Evolutionary conservation across 2,113 vertebrate genomes (phyloP).

Genomic region (Mobula hypostoma): DNA sequence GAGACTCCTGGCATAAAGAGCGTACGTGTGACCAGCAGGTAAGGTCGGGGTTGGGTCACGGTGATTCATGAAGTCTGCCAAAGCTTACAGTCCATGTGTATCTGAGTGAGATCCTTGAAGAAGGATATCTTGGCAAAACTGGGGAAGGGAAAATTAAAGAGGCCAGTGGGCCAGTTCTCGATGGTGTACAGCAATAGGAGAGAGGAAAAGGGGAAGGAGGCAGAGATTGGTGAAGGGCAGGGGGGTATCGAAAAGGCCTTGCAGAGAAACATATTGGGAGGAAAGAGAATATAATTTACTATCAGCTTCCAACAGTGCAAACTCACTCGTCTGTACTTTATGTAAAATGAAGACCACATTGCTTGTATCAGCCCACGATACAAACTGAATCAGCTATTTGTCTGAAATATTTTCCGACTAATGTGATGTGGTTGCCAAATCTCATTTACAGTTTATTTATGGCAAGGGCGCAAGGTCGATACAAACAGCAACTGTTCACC

Average conservation of each 20-base stretch:
- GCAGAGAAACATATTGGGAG: not conserved
- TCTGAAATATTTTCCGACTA: not conserved
- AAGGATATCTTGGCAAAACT: no score
- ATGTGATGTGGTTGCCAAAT: not conserved
- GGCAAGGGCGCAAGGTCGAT: not conserved
- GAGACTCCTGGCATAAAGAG: not conserved
- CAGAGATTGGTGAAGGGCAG: no score
- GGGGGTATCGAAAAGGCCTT: not conserved
- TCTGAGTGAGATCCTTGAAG: not conserved
- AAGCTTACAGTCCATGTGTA: not conserved
- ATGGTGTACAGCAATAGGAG: not conserved
- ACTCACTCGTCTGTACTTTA: not conserved
- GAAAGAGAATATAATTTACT: not conserved
- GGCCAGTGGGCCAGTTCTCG: no score
- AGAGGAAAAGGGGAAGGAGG: not conserved
- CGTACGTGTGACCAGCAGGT: not conserved
- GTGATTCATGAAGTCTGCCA: not conserved
- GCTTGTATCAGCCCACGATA: not conserved
- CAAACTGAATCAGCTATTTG: slow-evolving; percentile 7
- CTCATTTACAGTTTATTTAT: not conserved
- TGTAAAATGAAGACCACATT: not conserved
- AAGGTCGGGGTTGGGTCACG: not conserved
- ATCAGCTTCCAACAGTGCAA: not conserved
- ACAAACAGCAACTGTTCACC: slow-evolving; percentile 2
- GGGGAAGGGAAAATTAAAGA: not conserved